Evolutionary conservation across 2,797 vertebrate genomes (phyloP).

Genomic region (Pipistrellus pygmaeus): DNA sequence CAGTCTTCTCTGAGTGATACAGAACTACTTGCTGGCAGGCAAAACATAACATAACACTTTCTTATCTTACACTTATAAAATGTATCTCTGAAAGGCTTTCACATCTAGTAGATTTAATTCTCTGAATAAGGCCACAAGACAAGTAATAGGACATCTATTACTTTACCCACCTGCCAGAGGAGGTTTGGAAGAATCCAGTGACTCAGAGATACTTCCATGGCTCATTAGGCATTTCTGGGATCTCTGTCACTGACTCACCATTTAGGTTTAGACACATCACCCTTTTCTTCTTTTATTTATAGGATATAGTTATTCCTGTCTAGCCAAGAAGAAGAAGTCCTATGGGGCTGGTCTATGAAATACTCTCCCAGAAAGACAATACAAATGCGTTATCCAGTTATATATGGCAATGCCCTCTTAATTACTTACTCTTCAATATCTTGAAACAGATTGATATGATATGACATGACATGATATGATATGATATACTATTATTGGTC

Average conservation of each 20-base stretch:
- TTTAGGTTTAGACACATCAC: neutral
- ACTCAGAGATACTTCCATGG: neutral
- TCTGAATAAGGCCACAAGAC: neutral
- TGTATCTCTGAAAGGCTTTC: conserved; percentile 20
- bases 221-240: neutral
- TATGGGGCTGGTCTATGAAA: neutral
- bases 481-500: neutral
- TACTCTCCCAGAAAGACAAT: neutral
- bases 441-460: neutral
- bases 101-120: neutral
- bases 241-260: neutral
- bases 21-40: neutral
- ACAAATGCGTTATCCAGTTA: neutral
- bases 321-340: neutral
- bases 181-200: neutral
- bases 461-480: neutral
- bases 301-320: neutral
- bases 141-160: neutral
- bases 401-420: neutral
- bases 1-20: neutral
- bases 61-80: neutral
- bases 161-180: neutral
- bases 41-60: conserved; percentile 6
- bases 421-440: neutral
- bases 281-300: neutral